Base-by-base conservation (phyloP, 2,113 vertebrate genomes). In the Pitta sordida region DNA sequence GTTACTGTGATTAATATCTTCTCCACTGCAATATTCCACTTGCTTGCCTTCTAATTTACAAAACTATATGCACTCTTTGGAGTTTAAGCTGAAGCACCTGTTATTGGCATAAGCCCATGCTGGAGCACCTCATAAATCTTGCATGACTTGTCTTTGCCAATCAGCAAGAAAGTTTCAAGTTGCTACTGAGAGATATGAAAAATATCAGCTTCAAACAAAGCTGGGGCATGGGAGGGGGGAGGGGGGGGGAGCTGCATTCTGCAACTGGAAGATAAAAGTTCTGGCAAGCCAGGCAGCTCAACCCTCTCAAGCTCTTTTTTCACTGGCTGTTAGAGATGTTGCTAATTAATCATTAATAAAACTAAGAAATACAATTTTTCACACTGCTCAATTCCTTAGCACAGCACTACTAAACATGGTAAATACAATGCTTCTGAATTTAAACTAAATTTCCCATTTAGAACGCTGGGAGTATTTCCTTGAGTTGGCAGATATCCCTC, bases 171-270 rank as follows among this genome's bases (percentile, higher is more conserved):
- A 94, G 89, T 64, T 95, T 89, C 91, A 58, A 43, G 89, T 94
- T 93, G 86, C 87, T 82, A 29, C 80, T 89, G 37, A 46, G 65
- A 86, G 90, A 92, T 60, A 86, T 8, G 60, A 93, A 90, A 95
- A 95, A 93, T 88, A 96, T 60, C 86, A 79, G 88, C 94, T 90
- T 84, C 83, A 91, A 87, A 87, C 84, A 94, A 95, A 95, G 88
- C 77, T 79, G 74, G 60, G 73, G 52, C 16, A 56, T 0, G 1
- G 80, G 86, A 88, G 81, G 78, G 83, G 87, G 34, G 65, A 41
- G 26, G 43, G 62, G 43, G 62, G 58, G 39, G 53, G 70, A 92
- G 73, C 3, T 69, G 55, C 34, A 52, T 75, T 84, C 94, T 93
- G 94, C 62, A 87, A 24, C n/a, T 6, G 0, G 24, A 59, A 94